Base-by-base conservation (phyloP, 2,797 vertebrate genomes). In the Sciurus carolinensis region DNA sequence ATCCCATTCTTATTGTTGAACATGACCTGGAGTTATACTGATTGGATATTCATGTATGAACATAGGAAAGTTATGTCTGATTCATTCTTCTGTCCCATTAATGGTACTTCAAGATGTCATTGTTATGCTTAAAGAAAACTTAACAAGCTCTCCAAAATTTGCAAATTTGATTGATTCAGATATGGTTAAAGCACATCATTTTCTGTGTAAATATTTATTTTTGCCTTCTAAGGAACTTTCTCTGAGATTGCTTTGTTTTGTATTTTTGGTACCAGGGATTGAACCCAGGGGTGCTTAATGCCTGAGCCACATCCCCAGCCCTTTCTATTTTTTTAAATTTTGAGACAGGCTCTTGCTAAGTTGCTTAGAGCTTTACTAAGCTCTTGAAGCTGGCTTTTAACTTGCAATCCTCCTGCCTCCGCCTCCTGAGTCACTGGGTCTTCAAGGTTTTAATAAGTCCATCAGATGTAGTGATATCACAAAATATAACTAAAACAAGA, bases 151-250 rank as follows among this genome's bases (percentile, higher is more conserved):
- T 50, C 57, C 22, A 73, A 47, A 95, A 83, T 89, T 73, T 87
- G 64, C 62, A 85, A 57, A 33, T 96, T 96, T 94, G 8, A 82
- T 87, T 90, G 28, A 85, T 90, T 86, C 18, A 84, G 62, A 57
- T 95, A 85, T 62, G 50, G 8, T 84, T 93, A 92, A 90, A 86
- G 20, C 28, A 87, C 57, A 64, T 91, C 47, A 57, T 47, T 85
- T 8, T 87, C 28, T 90, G 7, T 86, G 33, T 82, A 95, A 96
- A 93, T 89, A 42, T 86, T 88, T 87, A 47, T 94, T 92, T 96
- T 82, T 76, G 14, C n/a, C 67, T 84, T 97, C 67, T 91, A 92
- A 88, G 90, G 92, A 88, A 76, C 36, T 42, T 88, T 69, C 59
- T 97, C 75, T 42, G 76, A 17, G n/a, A 90, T 94, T 97, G n/a